Conservation (phyloP, 2,888 invertebrate genomes). For the Trachelus troglodyta region DNA sequence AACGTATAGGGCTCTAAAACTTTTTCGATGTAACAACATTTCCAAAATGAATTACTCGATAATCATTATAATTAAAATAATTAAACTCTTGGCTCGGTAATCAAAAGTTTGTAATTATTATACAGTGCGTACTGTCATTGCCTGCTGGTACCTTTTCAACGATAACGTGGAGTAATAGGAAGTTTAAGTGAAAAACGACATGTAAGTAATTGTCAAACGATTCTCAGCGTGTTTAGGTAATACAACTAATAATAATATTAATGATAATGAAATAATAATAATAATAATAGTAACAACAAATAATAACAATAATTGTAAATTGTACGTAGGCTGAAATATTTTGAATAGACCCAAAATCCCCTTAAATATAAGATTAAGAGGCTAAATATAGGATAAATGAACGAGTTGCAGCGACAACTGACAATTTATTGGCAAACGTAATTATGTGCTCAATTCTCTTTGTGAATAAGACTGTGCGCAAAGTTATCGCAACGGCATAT, state of each 20-base stretch:
- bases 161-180: slow-evolving; percentile 17
- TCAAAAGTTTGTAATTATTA: slow-evolving; percentile 17
- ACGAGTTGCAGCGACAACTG: background rate
- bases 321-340: background rate
- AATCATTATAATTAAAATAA: slow-evolving; percentile 19
- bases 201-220: background rate
- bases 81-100: slow-evolving; percentile 21
- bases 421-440: background rate
- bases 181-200: background rate
- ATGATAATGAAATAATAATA: background rate
- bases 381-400: background rate
- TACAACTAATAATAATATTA: background rate
- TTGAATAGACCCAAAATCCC: background rate
- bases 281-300: background rate
- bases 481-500: background rate
- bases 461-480: background rate
- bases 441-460: background rate
- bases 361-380: background rate
- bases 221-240: background rate
- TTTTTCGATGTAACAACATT: slow-evolving; percentile 8
- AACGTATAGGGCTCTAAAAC: background rate
- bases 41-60: slow-evolving; percentile 10
- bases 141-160: slow-evolving; percentile 33
- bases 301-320: background rate
- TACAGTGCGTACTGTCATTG: slow-evolving; percentile 25